Base-by-base conservation (phyloP, 2,797 vertebrate species). In the Champsocephalus gunnari region DNA sequence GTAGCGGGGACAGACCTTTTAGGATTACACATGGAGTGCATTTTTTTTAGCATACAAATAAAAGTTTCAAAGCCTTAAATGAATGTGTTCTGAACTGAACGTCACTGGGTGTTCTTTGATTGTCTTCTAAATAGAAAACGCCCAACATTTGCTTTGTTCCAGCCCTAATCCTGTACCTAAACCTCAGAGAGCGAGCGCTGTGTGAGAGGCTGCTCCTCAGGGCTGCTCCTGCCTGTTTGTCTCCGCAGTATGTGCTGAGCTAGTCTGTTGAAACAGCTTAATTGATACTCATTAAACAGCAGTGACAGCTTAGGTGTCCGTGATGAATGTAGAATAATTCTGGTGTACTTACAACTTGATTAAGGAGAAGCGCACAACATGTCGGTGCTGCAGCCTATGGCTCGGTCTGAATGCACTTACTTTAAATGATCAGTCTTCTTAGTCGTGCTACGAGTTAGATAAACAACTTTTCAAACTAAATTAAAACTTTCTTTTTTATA, bases 201-300 rank as follows among this genome's bases (percentile, higher is more conserved):
- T 79, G 78, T 80, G 66, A 9, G 64, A 71, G 80, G 55, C 84
- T 57, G 59, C 12, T 89, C 85, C 78, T 86, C 1, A 0, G 84
- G 78, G 88, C 77, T 75, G 79, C 3, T 72, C 57, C 79, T 61
- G 85, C 79, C 83, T 89, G 89, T 90, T 88, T 89, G 86, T 75
- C 86, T 89, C 83, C 72, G 44, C 91, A 75, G 77, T 80, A 80
- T 88, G 86, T 90, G 83, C 89, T 91, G 91, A 91, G 84, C 92
- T 91, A 77, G 92, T 94, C 90, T 93, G 87, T 94, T 94, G 94
- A 93, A 95, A 94, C 94, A 90, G 92, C 94, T 94, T 95, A 95
- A 95, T 95, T 94, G 94, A 95, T 94, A 87, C 95, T 94, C 94
- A 95, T 94, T 95, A 94, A 94, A 92, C 91, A 85, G 89, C 92